Percentiles rank a stretch among this genome's conserved stretches.
Evolutionary conservation across 2,797 vertebrate genomes (phyloP).

Genomic region (Capromys pilorides): DNA sequence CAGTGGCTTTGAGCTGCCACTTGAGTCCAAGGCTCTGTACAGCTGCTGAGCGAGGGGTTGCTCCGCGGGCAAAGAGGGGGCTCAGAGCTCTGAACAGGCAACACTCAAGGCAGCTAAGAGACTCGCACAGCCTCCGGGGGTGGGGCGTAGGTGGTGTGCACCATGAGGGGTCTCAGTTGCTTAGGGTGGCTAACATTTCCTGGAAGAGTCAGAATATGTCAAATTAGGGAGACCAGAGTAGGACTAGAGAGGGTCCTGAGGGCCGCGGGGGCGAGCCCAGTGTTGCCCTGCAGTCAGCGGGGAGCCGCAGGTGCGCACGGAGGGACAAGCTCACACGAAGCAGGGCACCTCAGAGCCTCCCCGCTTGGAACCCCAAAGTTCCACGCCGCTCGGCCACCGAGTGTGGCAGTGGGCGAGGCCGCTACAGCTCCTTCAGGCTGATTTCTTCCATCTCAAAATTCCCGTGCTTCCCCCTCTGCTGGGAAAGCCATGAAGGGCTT

Average conservation of each 20-base stretch:
- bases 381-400: background rate
- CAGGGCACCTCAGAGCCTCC: background rate
- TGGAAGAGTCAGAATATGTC: too few relatives aligned
- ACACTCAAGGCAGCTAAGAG: background rate
- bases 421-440: background rate
- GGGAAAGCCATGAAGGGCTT: background rate
- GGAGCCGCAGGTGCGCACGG: background rate
- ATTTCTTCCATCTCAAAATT: background rate
- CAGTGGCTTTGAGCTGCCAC: accelerated
- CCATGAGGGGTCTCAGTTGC: background rate
- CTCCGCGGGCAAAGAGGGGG: background rate
- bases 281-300: background rate
- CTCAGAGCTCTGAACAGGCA: background rate
- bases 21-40: background rate
- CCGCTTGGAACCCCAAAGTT: too few relatives aligned
- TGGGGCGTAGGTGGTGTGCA: too few relatives aligned
- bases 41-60: background rate
- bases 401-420: too few relatives aligned
- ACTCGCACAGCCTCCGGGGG: background rate
- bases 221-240: background rate
- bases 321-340: background rate
- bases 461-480: background rate
- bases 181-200: background rate
- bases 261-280: background rate
- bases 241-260: background rate